These are phyloP conservation scores for Hypotaenidia philippensis DNA, from an alignment of 2,797 vertebrate species.

Conservation along the genomic window DNA sequence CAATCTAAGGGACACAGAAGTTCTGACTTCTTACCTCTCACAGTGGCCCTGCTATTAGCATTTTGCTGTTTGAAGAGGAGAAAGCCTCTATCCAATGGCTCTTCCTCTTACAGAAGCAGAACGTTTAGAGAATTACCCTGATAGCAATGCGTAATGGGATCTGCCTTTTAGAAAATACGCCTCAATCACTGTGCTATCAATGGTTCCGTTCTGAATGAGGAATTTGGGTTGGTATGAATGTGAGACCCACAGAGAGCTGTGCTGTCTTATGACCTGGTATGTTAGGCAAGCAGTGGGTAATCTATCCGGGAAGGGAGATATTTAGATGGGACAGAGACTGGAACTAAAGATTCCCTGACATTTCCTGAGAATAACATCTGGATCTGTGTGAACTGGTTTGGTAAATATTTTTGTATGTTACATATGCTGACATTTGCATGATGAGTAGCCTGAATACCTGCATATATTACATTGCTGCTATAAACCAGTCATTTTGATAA, in stretches of 20 bases:
- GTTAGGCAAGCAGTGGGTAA: background rate
- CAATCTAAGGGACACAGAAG: background rate
- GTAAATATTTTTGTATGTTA: conserved; percentile 44
- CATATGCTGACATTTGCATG: background rate
- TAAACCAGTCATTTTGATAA: background rate
- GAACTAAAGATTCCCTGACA: conserved; percentile 17
- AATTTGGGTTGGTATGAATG: background rate
- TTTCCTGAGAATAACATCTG: conserved; percentile 48
- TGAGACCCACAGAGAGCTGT: background rate
- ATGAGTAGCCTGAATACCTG: conserved; percentile 1
- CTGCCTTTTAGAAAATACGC: background rate
- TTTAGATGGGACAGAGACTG: background rate
- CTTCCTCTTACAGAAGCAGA: background rate
- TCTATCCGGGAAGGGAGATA: background rate
- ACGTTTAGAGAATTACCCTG: background rate
- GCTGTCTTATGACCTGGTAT: background rate
- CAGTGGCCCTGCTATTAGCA: fast-evolving
- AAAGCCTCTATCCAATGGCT: background rate
- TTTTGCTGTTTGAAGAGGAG: background rate
- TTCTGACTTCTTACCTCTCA: background rate
- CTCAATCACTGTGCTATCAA: background rate
- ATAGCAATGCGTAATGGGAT: background rate
- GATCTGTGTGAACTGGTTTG: conserved; percentile 23
- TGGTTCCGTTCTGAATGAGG: background rate
- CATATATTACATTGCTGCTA: background rate